These are phyloP conservation scores for Eucidaris tribuloides DNA, from an alignment of 35 echinoderm and acorn worm species.

Conservation along the genomic window DNA sequence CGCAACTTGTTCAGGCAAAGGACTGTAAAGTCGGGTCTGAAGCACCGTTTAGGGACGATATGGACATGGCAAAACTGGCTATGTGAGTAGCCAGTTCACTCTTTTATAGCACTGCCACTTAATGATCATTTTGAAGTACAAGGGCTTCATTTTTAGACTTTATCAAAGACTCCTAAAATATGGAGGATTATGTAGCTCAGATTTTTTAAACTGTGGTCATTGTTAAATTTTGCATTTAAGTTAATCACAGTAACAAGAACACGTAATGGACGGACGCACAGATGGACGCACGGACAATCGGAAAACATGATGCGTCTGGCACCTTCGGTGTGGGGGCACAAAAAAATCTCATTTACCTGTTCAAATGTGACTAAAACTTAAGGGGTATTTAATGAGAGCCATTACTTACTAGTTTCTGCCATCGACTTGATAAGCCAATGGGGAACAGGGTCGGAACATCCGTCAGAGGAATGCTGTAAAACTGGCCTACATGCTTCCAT, in stretches of 20 bases:
- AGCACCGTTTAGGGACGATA: too few species aligned
- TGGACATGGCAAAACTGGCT: too few species aligned
- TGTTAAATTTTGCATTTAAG: not conserved
- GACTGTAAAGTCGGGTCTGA: too few species aligned
- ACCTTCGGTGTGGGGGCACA: too few species aligned
- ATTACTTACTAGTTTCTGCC: slow-evolving; percentile 60
- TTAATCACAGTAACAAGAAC: not conserved
- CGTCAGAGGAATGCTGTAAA: slow-evolving; percentile 63
- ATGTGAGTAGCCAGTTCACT: not conserved
- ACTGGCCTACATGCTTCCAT: slow-evolving; percentile 51
- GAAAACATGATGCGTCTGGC: not conserved
- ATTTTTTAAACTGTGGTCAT: not conserved
- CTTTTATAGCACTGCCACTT: not conserved
- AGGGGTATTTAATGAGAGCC: not conserved
- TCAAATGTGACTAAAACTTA: not conserved
- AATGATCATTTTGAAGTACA: not conserved
- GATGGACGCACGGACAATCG: not conserved
- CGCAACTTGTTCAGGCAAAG: too few species aligned
- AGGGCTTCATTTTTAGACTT: not conserved
- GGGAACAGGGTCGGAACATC: slow-evolving; percentile 60
- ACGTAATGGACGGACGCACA: not conserved
- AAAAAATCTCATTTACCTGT: not conserved
- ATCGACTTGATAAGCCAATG: slow-evolving; percentile 53
- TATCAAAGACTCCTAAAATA: not conserved
- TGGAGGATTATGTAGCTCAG: not conserved